Evolutionary conservation across 2,113 vertebrate species (phyloP), one percentile per base, ranked within the genome.

Genomic region (Nothobranchius kuhntae): DNA sequence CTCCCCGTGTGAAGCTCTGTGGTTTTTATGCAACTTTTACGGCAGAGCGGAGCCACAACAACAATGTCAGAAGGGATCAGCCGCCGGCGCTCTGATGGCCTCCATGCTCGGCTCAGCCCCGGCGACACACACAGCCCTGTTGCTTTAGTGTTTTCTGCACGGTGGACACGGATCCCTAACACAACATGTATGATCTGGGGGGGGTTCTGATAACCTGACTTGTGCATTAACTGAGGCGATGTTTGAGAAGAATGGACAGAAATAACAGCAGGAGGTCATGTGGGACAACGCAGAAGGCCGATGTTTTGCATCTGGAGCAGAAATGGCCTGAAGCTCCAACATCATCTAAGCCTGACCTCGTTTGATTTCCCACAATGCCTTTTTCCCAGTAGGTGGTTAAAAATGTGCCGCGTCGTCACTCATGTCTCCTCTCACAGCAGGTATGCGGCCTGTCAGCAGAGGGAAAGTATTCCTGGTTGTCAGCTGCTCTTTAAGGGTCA

Each of bases 1-100:
- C 63, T 75, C 73, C 76, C 79, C 57, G n/a, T 87, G 88, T 84
- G 86, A 87, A 88, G 76, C 70, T 24, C 56, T 38, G 59, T 63
- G 84, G 80, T 88, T 89, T 77, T 87, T 80, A 70, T 80, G 76
- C 69, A 68, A 78, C 76, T 77, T 78, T 89, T 75, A 87, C 74
- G 71, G 86, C 83, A 88, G 87, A 91, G 78, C 47, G 59, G 70
- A 61, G 83, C 78, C 79, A 76, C 82, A 81, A 91, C 85, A 91
- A 91, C 91, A 91, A 72, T 91, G 92, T 91, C 91, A 89, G 77
- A 75, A 57, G 72, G 9, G 55, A 92, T 93, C 85, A 88, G 82
- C 61, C 4, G 59, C 64, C 1, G 66, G 59, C 59, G 72, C 63
- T 52, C n/a, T 87, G 88, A 91, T 61, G 63, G 75, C 73, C 77